Base-by-base conservation (phyloP, 2,888 invertebrate genomes). In the Cheilosia pagana region DNA sequence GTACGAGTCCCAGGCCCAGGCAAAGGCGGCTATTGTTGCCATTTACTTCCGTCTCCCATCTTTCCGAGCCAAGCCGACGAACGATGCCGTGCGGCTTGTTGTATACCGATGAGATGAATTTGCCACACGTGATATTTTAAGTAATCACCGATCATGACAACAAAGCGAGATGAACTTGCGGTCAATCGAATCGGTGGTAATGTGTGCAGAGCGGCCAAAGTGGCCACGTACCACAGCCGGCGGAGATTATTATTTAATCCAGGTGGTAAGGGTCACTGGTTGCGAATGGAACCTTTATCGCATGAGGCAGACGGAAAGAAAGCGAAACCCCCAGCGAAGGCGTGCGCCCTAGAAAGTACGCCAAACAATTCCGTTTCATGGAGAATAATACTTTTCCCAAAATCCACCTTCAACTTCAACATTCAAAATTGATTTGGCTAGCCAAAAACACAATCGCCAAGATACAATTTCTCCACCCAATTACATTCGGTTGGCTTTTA, bases 91-190 rank as follows among this genome's bases (percentile, higher is more conserved):
- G 81, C 68, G 31, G 70, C 70, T 55, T 28, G 62, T 70, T 41
- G 62, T 21, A 8, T 8, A 59, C 70, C 60, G n/a, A 50, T 48
- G 65, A 82, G 77, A 77, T 82, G 82, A 82, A 82, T 82, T 82
- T 72, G 82, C 82, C 82, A 82, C 82, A 82, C 77, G 82, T 82
- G 82, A 82, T 82, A 82, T 82, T 82, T 82, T 82, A 82, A 82
- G 82, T 77, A 77, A 82, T 77, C 82, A 77, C 67, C 67, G 77
- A 82, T 77, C 82, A 77, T 82, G 76, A 77, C 57, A 65, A 72
- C 77, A 62, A 72, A 82, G 53, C 72, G 55, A 77, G 65, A 62
- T 82, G 82, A 77, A 77, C 82, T 82, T 62, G 72, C 77, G 82
- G 82, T 77, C 82, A 82, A 71, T 67, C 53, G 81, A 28, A 79